Evolutionary conservation across 2,888 invertebrate genomes (phyloP), one percentile per base, ranked within the genome.

Genomic region (Dasypogon diadema): DNA sequence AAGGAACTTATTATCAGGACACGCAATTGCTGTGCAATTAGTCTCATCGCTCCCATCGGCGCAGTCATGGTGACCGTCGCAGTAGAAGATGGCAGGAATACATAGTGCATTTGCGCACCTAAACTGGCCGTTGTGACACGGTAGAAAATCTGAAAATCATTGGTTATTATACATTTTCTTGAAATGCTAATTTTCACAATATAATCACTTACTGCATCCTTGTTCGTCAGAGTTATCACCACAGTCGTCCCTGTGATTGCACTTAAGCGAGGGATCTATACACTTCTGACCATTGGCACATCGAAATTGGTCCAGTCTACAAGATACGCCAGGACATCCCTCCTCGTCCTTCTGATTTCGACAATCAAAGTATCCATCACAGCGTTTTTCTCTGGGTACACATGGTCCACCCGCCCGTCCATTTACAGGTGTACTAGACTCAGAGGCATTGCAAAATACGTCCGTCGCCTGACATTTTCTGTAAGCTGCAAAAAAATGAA

Each of bases 21-120:
- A 97, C 12, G 94, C 91, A 78, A 95, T 93, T 75, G 92, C 91
- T 10, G 94, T 93, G 87, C 96, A 96, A 88, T 95, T 94, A 79
- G 90, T 90, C 83, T 97, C 96, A 84, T 96, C 96, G 12, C 94
- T 93, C 42, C 94, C 94, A 83, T 98, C 98, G 0, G 92, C 90
- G 86, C 99, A 99, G 86, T 99, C 98, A 78, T 91, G 89, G 87
- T 93, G 93, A 24, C 95, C 94, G 79, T 86, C 86, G 87, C 95
- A 95, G 84, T 92, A 93, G 87, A 93, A 95, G 63, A 91, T 91
- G 65, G 90, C 90, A 0, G 97, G 98, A 81, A 99, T 97, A 87
- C 99, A 99, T 10, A 97, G 89, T 0, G 94, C 93, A 87, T 97
- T 97, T 79, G 92, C 91, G 87, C 98, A 98, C 42, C 96, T 91